Percentiles rank a stretch among this genome's conserved stretches.
phyloP scores from a whole-genome alignment of 2,113 vertebrate genomes.

The Condylura cristata region DNA sequence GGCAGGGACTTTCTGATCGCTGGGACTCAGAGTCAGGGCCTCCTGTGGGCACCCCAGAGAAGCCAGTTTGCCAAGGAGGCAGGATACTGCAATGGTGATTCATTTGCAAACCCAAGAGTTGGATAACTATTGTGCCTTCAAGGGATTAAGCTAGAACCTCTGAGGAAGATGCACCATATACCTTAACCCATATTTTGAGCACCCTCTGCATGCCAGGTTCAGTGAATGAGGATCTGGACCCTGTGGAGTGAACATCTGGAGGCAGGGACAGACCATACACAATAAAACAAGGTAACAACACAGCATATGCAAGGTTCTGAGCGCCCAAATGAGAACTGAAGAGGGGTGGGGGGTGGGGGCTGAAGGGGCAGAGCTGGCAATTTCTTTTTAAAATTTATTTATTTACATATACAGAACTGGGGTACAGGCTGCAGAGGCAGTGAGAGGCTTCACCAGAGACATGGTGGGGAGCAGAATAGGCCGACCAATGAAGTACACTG shows the following conservation, averaged over 20 bases:
- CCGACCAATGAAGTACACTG: too few relatives aligned
- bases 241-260: neutral
- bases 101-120: neutral
- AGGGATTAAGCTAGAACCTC: neutral
- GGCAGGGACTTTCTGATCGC: neutral
- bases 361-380: too few relatives aligned
- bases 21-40: neutral
- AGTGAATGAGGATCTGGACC: neutral
- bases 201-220: too few relatives aligned
- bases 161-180: neutral
- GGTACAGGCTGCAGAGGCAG: too few relatives aligned
- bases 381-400: too few relatives aligned
- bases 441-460: too few relatives aligned
- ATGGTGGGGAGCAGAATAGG: too few relatives aligned
- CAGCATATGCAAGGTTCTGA: neutral
- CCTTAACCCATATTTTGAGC: neutral
- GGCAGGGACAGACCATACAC: neutral
- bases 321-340: neutral
- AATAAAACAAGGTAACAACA: neutral
- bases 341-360: neutral
- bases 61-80: neutral
- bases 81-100: neutral
- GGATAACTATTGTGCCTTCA: neutral
- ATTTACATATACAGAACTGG: too few relatives aligned
- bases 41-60: neutral